Evolutionary conservation across 2,797 vertebrate genomes (phyloP), one percentile per base, ranked within the genome.

Genomic region (Eidolon dupreanum): DNA sequence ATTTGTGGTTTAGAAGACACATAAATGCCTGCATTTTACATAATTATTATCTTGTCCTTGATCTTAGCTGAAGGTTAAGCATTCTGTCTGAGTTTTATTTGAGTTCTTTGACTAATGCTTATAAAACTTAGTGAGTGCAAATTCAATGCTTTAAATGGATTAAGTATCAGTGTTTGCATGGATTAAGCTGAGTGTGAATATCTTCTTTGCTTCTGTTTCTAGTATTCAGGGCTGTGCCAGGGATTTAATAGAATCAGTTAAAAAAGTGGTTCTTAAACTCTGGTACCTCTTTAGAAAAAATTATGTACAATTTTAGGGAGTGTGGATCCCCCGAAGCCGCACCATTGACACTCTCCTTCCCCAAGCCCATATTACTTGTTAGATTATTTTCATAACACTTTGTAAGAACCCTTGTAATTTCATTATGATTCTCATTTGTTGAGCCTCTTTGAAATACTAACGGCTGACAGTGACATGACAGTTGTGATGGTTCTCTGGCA

Each of bases 11-110:
- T 57, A 46, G 55, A 74, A 88, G 91, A 88, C 36, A 83, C 11
- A 51, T n/a, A 68, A 61, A 57, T 83, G 10, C 31, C 26, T 61
- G 19, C 11, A 77, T 83, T 93, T 86, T 86, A 55, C 15, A 11
- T 73, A 63, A 61, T 82, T 68, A 55, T 57, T 89, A 36, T 65
- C 26, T 41, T 46, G 8, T 8, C 38, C 26, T 83, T 88, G 28
- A 43, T 73, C n/a, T 70, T 79, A 65, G 82, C 51, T 28, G 24
- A 46, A 88, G 71, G 86, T 43, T 59, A 84, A 78, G 57, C n/a
- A 78, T 68, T 92, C 55, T 82, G 11, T 61, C n/a, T 78, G 49
- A 24, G n/a, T 73, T 90, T 92, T 75, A 51, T 79, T 94, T 63
- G 51, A 59, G 20, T 86, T 88, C 26, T 86, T 85, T 73, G 83